A percentile compares a stretch with the other conserved stretches of the same genome.
phyloP scores from a whole-genome alignment of 2,888 invertebrate genomes.

The Sceliomorpha sp. region DNA sequence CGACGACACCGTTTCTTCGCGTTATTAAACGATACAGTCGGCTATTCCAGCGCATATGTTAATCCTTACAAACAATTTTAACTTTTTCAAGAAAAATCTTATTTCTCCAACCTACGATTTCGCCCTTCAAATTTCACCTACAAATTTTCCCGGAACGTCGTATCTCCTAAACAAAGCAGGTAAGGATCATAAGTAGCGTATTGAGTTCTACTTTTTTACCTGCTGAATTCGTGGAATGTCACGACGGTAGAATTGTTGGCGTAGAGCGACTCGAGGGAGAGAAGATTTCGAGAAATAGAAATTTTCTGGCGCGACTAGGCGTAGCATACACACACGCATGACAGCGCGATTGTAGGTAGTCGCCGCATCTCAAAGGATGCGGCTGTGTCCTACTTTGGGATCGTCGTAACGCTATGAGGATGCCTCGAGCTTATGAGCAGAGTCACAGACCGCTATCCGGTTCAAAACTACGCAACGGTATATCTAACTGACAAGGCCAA shows the following conservation, averaged over 20 bases:
- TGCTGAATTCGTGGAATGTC: slow-evolving; percentile 44
- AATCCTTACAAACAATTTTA: too few relatives aligned
- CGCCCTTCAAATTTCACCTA: too few relatives aligned
- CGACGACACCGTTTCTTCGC: too few relatives aligned
- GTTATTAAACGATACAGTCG: too few relatives aligned
- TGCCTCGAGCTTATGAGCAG: slow-evolving; percentile 64
- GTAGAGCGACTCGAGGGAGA: slow-evolving; percentile 23
- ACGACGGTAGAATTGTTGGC: slow-evolving; percentile 28
- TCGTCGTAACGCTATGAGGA: slow-evolving; percentile 67
- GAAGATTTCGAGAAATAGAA: slow-evolving; percentile 76
- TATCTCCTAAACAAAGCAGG: too few relatives aligned
- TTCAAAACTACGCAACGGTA: slow-evolving; percentile 69
- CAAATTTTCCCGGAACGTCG: too few relatives aligned
- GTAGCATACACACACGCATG: slow-evolving; percentile 45
- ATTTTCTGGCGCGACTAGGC: slow-evolving; percentile 63
- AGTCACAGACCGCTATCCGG: slow-evolving; percentile 60
- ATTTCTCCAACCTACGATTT: too few relatives aligned
- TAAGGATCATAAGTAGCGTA: too few relatives aligned
- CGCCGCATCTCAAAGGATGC: slow-evolving; percentile 74
- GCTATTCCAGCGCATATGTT: too few relatives aligned
- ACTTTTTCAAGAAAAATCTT: too few relatives aligned
- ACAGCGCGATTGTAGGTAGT: slow-evolving; percentile 71
- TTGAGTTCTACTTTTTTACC: slow-evolving; percentile 15
- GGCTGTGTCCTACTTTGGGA: slow-evolving; percentile 75
- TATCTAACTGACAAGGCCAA: slow-evolving; percentile 60